Conservation (phyloP, 2,888 invertebrate genomes). For the Molorchus minor region DNA sequence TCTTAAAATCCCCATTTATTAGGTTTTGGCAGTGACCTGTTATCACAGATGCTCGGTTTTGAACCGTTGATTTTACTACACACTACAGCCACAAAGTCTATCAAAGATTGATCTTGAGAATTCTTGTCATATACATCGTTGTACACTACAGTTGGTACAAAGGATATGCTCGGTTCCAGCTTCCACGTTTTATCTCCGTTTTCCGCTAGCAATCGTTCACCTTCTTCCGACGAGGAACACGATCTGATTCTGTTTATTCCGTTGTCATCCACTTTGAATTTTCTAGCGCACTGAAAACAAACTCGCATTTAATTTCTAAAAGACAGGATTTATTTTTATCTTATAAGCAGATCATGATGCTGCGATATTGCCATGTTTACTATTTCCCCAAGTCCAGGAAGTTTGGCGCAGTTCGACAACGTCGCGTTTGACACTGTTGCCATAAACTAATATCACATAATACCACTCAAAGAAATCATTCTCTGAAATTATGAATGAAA, state of each 20-base stretch:
- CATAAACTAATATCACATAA: too few species aligned
- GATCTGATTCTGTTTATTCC: constrained; percentile 10
- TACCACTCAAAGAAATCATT: constrained; percentile 1
- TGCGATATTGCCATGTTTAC: too few species aligned
- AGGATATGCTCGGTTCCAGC: constrained; percentile 52
- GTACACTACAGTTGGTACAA: constrained; percentile 62
- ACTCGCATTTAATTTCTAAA: too few species aligned
- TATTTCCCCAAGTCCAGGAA: too few species aligned
- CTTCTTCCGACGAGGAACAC: constrained; percentile 29
- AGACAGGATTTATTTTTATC: too few species aligned
- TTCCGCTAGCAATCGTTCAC: constrained; percentile 28
- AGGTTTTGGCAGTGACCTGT: constrained; percentile 20
- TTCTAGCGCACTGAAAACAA: constrained; percentile 34
- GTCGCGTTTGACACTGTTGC: too few species aligned
- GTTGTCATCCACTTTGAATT: constrained; percentile 17
- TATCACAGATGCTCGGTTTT: constrained; percentile 36
- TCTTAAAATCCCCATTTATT: neutral
- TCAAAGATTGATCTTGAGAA: constrained; percentile 36
- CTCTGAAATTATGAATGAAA: too few species aligned
- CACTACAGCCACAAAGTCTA: constrained; percentile 43
- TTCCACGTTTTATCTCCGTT: constrained; percentile 42
- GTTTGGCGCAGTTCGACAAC: too few species aligned
- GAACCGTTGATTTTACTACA: constrained; percentile 37
- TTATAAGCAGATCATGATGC: too few species aligned
- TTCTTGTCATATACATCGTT: constrained; percentile 52